These are phyloP conservation scores for Scartelaos histophorus DNA, from an alignment of 2,113 vertebrate genomes.

Conservation along the genomic window DNA sequence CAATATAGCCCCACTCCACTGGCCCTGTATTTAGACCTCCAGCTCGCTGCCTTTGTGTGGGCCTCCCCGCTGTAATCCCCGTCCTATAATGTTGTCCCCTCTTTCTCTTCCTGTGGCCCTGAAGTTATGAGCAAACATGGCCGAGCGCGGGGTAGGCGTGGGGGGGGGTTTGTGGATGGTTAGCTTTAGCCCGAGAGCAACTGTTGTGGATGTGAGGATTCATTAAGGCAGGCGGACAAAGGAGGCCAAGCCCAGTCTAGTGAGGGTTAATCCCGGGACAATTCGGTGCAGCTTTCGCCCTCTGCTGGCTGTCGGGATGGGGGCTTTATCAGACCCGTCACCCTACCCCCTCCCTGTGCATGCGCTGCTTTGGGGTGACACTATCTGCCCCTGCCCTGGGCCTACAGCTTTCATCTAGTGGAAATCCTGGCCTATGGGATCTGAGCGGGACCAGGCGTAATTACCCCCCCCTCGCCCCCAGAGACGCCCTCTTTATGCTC, in stretches of 20 bases:
- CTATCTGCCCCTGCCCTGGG: constrained; percentile 24
- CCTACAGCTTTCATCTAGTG: constrained; percentile 60
- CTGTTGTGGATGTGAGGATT: constrained; percentile 63
- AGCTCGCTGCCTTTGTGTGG: constrained; percentile 40
- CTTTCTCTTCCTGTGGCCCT: constrained; percentile 30
- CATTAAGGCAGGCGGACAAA: constrained; percentile 53
- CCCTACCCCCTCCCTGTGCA: background rate
- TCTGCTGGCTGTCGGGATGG: constrained; percentile 34
- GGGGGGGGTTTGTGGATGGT: constrained; percentile 13
- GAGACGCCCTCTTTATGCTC: constrained; percentile 25
- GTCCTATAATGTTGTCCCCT: background rate
- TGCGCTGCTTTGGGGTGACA: constrained; percentile 4
- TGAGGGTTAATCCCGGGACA: constrained; percentile 45
- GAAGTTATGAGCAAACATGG: constrained; percentile 28
- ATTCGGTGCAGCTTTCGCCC: constrained; percentile 46
- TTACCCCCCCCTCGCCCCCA: constrained; percentile 43
- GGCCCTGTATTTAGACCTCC: constrained; percentile 31
- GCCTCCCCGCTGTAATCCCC: constrained; percentile 35
- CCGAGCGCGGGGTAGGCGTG: constrained; percentile 26
- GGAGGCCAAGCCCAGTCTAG: constrained; percentile 63
- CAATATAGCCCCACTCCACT: background rate
- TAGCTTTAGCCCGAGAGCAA: constrained; percentile 37
- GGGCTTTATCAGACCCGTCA: constrained; percentile 49
- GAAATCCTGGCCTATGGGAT: constrained; percentile 69
- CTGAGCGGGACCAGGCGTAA: constrained; percentile 55